phyloP scores from a whole-genome alignment of 1,140 invertebrate genomes.

The Drosophila chauvacae region DNA sequence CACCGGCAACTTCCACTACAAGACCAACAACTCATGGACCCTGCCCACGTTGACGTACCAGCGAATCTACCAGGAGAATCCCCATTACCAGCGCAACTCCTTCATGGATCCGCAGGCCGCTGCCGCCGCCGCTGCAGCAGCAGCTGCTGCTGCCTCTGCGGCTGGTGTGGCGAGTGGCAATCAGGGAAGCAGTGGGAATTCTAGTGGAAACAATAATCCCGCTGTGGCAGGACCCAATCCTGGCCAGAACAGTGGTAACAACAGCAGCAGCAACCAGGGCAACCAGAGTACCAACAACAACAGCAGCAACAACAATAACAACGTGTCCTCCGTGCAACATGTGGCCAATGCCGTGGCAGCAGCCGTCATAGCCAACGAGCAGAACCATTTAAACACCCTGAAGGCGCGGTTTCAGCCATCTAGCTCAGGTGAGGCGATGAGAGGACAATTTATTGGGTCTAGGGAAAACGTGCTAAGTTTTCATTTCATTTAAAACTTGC shows the following conservation, averaged over 20 bases:
- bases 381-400: slow-evolving; percentile 74
- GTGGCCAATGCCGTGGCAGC: slow-evolving; percentile 80
- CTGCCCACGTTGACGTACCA: slow-evolving; percentile 76
- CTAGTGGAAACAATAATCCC: slow-evolving; percentile 19
- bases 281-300: slow-evolving; percentile 1
- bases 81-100: slow-evolving; percentile 72
- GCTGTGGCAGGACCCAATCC: slow-evolving; percentile 14
- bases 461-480: too few species aligned
- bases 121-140: slow-evolving; percentile 29
- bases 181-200: slow-evolving; percentile 12
- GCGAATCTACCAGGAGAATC: slow-evolving; percentile 75
- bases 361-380: slow-evolving; percentile 76
- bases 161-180: slow-evolving; percentile 16
- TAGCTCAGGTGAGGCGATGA: slow-evolving; percentile 60
- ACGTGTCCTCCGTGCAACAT: slow-evolving; percentile 70
- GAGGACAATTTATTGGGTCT: neutral
- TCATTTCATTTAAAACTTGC: too few species aligned
- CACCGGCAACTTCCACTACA: slow-evolving; percentile 82
- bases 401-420: slow-evolving; percentile 75
- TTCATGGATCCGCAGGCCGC: slow-evolving; percentile 63
- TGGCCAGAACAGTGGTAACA: slow-evolving; percentile 4
- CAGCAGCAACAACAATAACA: slow-evolving; percentile 26
- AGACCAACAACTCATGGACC: slow-evolving; percentile 82
- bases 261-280: neutral
- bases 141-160: slow-evolving; percentile 32